Conservation (phyloP, 2,113 vertebrate genomes). For the Myotis davidii region DNA sequence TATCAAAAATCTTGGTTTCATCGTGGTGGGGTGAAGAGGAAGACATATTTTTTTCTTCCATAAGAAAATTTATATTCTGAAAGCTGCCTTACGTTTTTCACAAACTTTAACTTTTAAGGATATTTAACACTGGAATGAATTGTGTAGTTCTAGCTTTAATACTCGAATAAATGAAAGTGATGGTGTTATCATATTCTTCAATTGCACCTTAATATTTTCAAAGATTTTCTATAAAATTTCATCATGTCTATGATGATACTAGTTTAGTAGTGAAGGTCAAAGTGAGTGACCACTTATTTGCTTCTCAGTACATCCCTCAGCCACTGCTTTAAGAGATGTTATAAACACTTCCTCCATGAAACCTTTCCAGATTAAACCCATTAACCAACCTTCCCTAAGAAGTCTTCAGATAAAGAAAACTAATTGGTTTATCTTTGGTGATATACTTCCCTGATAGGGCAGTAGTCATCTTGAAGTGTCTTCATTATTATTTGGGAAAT, state of each 20-base stretch:
- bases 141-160: constrained; percentile 4
- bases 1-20: constrained; percentile 7
- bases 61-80: constrained; percentile 27
- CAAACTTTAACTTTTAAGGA: constrained; percentile 30
- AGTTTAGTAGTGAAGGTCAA: neutral
- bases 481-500: neutral
- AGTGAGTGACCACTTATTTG: neutral
- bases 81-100: neutral
- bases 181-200: neutral
- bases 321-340: neutral
- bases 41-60: neutral
- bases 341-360: neutral
- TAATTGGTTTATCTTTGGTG: neutral
- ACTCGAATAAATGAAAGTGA: constrained; percentile 8
- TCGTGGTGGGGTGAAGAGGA: neutral
- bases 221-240: constrained; percentile 17
- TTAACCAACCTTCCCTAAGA: neutral
- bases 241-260: neutral
- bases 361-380: neutral
- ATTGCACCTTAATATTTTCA: neutral
- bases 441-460: neutral
- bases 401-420: neutral
- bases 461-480: neutral
- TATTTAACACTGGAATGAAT: constrained; percentile 13
- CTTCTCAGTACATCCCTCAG: neutral